phyloP scores from a whole-genome alignment of 2,113 vertebrate species.

The Conger conger region DNA sequence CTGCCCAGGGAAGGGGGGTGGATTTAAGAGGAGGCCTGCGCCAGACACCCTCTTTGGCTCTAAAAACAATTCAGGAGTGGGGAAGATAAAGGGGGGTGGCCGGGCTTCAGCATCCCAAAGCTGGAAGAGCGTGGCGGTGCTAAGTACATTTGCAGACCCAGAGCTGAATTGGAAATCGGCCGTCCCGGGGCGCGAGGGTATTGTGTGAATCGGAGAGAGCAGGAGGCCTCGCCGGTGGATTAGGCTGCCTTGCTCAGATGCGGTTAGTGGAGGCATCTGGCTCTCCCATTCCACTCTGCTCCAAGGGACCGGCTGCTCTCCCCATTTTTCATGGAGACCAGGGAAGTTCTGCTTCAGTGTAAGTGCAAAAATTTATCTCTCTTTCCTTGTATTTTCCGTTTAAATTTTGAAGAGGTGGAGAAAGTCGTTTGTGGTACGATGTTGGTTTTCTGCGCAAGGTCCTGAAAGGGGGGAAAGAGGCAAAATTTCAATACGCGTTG shows the following conservation, averaged over 20 bases:
- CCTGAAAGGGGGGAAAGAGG: not conserved
- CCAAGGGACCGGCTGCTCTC: slow-evolving; percentile 51
- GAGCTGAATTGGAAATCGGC: slow-evolving; percentile 76
- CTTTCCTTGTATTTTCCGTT: not conserved
- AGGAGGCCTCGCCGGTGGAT: slow-evolving; percentile 61
- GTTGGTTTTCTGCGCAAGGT: not conserved
- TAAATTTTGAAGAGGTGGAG: not conserved
- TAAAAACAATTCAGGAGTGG: not conserved
- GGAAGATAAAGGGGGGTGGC: not conserved
- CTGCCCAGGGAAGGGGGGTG: not conserved
- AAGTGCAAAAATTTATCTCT: slow-evolving; percentile 62
- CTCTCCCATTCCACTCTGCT: slow-evolving; percentile 58
- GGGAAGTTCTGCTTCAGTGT: slow-evolving; percentile 81
- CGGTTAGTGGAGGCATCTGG: slow-evolving; percentile 58
- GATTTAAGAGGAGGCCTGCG: not conserved
- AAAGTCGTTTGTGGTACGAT: not conserved
- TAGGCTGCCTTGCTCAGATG: slow-evolving; percentile 56
- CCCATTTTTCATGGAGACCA: slow-evolving; percentile 79
- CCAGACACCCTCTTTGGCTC: not conserved
- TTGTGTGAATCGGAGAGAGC: slow-evolving; percentile 60
- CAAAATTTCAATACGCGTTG: not conserved
- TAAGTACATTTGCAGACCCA: slow-evolving; percentile 47
- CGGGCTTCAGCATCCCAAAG: not conserved
- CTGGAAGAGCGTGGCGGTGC: slow-evolving; percentile 22
- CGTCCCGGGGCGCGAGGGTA: slow-evolving; percentile 62